Conservation (phyloP, 2,113 vertebrate genomes). For the Climacteris rufus region DNA sequence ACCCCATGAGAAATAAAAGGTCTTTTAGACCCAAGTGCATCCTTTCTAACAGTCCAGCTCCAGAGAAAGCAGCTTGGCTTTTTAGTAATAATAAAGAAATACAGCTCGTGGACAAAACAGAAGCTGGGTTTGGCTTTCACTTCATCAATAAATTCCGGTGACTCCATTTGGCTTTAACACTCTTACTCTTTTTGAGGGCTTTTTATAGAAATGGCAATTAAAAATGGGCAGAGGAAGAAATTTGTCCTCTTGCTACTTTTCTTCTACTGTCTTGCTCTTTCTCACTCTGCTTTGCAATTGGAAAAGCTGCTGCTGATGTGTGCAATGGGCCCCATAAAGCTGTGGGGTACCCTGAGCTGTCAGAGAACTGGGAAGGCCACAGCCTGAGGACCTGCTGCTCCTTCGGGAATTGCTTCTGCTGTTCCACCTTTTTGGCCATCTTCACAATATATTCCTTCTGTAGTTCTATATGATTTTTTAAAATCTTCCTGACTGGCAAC, state of each 20-base stretch:
- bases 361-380: background rate
- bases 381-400: background rate
- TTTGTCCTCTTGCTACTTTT: background rate
- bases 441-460: background rate
- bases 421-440: background rate
- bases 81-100: background rate
- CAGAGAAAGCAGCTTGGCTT: background rate
- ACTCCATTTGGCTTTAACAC: background rate
- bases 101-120: background rate
- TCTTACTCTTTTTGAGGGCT: background rate
- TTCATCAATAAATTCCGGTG: background rate
- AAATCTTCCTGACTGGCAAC: background rate
- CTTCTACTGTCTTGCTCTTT: background rate
- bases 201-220: background rate
- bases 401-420: background rate
- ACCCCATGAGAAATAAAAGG: accelerated
- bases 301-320: background rate
- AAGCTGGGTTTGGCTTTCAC: background rate
- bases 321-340: background rate
- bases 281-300: background rate
- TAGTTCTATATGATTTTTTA: background rate
- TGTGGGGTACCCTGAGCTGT: background rate
- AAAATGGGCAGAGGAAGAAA: background rate
- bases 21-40: background rate
- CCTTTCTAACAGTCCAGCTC: background rate